Evolutionary conservation across 2,888 invertebrate species (phyloP).

Genomic region (Sesia bembeciformis): DNA sequence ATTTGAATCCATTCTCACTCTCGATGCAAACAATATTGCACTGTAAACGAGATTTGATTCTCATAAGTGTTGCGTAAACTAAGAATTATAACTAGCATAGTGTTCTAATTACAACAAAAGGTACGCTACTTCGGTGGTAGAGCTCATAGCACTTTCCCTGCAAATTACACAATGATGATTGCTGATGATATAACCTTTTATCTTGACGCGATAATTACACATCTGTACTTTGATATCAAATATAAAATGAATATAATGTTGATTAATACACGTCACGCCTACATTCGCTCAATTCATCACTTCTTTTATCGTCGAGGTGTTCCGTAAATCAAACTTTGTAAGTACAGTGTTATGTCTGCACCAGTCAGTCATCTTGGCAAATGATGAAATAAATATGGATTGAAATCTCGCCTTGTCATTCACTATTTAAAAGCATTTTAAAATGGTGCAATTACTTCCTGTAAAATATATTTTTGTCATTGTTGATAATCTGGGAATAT

Average conservation of each 20-base stretch:
- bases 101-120: slow-evolving; percentile 46
- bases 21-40: slow-evolving; percentile 11
- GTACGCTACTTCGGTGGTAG: slow-evolving; percentile 45
- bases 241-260: slow-evolving; percentile 18
- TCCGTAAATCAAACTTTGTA: slow-evolving; percentile 19
- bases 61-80: slow-evolving; percentile 32
- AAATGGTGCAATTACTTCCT: slow-evolving; percentile 34
- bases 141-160: slow-evolving; percentile 35
- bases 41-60: neutral
- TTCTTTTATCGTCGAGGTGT: slow-evolving; percentile 13
- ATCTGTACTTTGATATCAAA: slow-evolving; percentile 27
- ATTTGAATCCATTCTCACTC: slow-evolving; percentile 20
- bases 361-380: slow-evolving; percentile 23
- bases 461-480: neutral
- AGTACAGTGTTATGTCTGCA: slow-evolving; percentile 21
- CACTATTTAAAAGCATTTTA: slow-evolving; percentile 21
- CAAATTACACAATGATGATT: slow-evolving; percentile 40
- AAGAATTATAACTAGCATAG: slow-evolving; percentile 29
- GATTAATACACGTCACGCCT: slow-evolving; percentile 35
- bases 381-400: slow-evolving; percentile 37
- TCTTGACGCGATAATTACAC: slow-evolving; percentile 40
- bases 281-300: slow-evolving; percentile 32
- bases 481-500: slow-evolving; percentile 12
- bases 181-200: slow-evolving; percentile 39
- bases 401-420: slow-evolving; percentile 31